Conservation (phyloP, 2,888 invertebrate genomes). For the Eledone cirrhosa region DNA sequence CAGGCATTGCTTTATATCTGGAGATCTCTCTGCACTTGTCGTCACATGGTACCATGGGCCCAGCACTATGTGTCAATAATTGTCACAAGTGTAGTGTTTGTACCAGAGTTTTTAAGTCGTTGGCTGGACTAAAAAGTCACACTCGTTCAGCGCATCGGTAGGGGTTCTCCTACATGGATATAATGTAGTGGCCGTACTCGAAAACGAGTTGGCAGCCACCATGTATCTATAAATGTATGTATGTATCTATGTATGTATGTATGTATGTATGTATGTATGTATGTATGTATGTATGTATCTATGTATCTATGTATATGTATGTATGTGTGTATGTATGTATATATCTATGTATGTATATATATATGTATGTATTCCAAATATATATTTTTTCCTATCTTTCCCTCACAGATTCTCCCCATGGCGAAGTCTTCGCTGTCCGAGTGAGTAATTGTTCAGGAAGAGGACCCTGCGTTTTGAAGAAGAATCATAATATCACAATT, state of each 20-base stretch:
- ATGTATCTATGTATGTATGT: constrained; percentile 2
- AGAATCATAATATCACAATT: neutral
- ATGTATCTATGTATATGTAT: neutral
- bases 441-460: neutral
- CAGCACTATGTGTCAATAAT: no score
- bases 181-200: no score
- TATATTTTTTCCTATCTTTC: neutral
- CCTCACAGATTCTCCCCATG: neutral
- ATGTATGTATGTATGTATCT: neutral
- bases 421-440: neutral
- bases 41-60: no score
- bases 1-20: no score
- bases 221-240: neutral
- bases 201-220: no score
- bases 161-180: no score
- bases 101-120: no score
- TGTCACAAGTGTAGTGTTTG: no score
- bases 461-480: neutral
- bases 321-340: neutral
- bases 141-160: no score
- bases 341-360: neutral
- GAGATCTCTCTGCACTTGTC: no score
- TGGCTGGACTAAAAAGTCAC: no score
- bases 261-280: constrained; percentile 11
- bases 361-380: no score